Conservation (phyloP, 2,113 vertebrate genomes). For the Amia ocellicauda region DNA sequence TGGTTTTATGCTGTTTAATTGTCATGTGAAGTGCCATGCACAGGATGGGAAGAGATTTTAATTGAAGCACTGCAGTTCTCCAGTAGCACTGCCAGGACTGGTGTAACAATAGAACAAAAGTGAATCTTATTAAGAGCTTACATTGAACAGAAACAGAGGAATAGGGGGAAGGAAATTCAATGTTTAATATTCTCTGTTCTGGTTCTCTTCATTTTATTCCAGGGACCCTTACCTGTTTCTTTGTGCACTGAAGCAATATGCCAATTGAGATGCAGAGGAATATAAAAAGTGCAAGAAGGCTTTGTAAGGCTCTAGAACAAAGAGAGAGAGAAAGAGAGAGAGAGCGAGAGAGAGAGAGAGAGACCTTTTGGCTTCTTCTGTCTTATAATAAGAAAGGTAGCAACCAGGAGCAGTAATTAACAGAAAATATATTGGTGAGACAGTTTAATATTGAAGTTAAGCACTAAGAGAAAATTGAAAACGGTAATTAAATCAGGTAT, state of each 20-base stretch:
- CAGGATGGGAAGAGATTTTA: not conserved
- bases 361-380: too few relatives aligned
- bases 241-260: not conserved
- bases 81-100: not conserved
- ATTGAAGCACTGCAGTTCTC: not conserved
- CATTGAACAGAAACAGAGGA: not conserved
- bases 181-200: not conserved
- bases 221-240: not conserved
- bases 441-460: not conserved
- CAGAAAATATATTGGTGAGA: not conserved
- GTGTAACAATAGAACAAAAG: not conserved
- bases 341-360: too few relatives aligned
- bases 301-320: not conserved
- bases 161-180: not conserved
- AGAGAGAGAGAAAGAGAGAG: too few relatives aligned
- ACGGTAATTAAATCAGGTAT: not conserved
- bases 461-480: not conserved
- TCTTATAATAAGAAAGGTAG: not conserved
- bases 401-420: conserved; percentile 5
- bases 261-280: not conserved
- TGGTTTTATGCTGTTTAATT: too few relatives aligned
- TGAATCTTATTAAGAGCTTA: not conserved
- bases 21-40: too few relatives aligned
- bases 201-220: not conserved
- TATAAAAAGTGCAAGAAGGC: not conserved